phyloP scores from a whole-genome alignment of 2,888 invertebrate genomes.

The Drosophila sordidapex region DNA sequence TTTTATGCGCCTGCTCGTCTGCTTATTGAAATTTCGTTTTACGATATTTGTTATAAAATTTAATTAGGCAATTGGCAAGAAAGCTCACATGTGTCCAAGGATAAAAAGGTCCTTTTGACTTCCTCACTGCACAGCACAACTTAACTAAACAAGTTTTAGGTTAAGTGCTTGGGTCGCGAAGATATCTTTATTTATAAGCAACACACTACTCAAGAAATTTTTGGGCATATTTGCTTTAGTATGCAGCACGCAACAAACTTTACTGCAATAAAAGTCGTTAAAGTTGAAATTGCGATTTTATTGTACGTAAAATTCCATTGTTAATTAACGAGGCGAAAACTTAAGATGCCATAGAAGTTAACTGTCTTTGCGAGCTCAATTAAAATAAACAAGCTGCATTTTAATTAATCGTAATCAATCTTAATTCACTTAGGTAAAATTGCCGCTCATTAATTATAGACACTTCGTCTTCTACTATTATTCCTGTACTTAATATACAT shows the following conservation, averaged over 20 bases:
- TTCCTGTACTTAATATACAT: neutral
- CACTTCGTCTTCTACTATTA: neutral
- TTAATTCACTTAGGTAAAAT: neutral
- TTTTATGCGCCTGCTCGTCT: conserved; percentile 23
- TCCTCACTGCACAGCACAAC: conserved; percentile 38
- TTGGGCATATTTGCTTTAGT: neutral
- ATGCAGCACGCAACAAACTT: neutral
- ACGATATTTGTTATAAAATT: conserved; percentile 74
- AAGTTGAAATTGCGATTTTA: neutral
- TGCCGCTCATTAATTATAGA: neutral
- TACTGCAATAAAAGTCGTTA: neutral
- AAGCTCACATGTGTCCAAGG: conserved; percentile 57
- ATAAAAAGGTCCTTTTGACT: conserved; percentile 20
- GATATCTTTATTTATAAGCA: conserved; percentile 58
- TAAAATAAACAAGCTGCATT: neutral
- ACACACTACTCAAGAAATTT: neutral
- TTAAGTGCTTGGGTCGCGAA: conserved; percentile 45
- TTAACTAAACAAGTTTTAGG: conserved; percentile 44
- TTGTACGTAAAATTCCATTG: neutral
- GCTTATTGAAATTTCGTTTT: conserved; percentile 72
- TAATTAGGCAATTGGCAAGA: conserved; percentile 75
- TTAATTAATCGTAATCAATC: conserved; percentile 13
- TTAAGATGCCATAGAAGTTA: neutral
- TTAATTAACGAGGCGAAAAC: conserved; percentile 9
- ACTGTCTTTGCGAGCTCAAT: conserved; percentile 1